Percentiles rank a stretch among this genome's conserved stretches.
These are phyloP conservation scores for Liopterus haemorrhoidalis DNA, from an alignment of 2,888 invertebrate species.

Conservation along the genomic window DNA sequence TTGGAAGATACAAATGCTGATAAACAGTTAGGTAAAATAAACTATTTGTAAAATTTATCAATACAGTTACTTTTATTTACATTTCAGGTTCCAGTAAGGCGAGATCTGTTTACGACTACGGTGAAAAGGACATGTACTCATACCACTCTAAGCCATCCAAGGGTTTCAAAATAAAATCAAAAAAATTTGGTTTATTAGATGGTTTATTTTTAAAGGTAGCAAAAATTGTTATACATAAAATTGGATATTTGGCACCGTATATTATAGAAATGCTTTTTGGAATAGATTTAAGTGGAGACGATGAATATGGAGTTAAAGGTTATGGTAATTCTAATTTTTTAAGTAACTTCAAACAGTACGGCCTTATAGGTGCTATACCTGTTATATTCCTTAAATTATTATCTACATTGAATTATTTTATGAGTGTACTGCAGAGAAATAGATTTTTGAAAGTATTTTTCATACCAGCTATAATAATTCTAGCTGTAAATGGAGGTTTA, in stretches of 20 bases:
- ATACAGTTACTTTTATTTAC: background rate
- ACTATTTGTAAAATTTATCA: background rate
- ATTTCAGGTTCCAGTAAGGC: conserved; percentile 1
- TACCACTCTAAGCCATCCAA: background rate
- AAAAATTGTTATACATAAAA: conserved; percentile 20
- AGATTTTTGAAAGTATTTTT: conserved; percentile 41
- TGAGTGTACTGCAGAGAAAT: conserved; percentile 39
- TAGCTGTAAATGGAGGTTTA: conserved; percentile 37
- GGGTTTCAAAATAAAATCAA: conserved; percentile 4
- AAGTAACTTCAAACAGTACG: conserved; percentile 24
- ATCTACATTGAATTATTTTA: conserved; percentile 36
- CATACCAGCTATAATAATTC: conserved; percentile 38
- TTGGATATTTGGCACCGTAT: conserved; percentile 18
- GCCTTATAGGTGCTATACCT: conserved; percentile 40
- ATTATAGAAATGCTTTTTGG: conserved; percentile 12
- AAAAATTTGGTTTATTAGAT: conserved; percentile 22
- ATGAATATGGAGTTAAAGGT: conserved; percentile 8
- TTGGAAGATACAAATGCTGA: background rate
- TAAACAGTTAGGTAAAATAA: background rate
- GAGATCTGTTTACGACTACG: background rate
- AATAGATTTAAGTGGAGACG: conserved; percentile 9
- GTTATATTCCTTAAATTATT: conserved; percentile 39
- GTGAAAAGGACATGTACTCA: background rate
- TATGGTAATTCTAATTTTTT: conserved; percentile 22
- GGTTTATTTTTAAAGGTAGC: conserved; percentile 17